A percentile compares a stretch with the other conserved stretches of the same genome.
phyloP scores from a whole-genome alignment of 1,140 invertebrate genomes.

The Rhynchophorus ferrugineus region DNA sequence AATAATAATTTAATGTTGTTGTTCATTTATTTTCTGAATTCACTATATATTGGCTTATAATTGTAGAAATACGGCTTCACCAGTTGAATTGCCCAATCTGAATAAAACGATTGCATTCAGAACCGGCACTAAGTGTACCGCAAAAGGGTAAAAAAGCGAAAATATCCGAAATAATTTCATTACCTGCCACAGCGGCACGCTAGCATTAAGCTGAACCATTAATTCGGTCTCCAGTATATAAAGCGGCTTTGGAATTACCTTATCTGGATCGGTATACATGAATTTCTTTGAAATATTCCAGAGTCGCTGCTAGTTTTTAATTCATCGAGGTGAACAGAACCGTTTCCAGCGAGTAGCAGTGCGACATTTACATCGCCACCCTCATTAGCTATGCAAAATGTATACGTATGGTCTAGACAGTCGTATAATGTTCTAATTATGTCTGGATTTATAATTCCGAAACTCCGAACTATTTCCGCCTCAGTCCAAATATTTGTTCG shows the following conservation, averaged over 20 bases:
- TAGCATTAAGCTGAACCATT: neutral
- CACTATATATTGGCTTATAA: no score
- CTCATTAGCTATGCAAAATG: neutral
- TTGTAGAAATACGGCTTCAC: no score
- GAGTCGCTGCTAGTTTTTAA: neutral
- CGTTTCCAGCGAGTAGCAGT: neutral
- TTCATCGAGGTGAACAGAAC: neutral
- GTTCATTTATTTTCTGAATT: no score
- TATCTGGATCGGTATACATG: neutral
- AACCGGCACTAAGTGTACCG: no score
- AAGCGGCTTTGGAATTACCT: neutral
- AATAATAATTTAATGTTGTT: no score
- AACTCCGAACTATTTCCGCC: no score
- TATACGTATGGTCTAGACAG: neutral
- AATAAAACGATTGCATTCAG: no score
- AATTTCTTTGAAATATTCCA: neutral
- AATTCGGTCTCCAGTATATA: neutral
- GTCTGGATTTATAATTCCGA: neutral
- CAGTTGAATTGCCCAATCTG: no score
- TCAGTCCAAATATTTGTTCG: no score
- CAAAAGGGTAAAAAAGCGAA: no score
- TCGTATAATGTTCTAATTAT: neutral
- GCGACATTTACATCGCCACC: neutral
- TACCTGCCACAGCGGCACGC: neutral
- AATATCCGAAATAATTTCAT: no score